Conservation (phyloP, 2,113 vertebrate species). For the Calidris pugnax region DNA sequence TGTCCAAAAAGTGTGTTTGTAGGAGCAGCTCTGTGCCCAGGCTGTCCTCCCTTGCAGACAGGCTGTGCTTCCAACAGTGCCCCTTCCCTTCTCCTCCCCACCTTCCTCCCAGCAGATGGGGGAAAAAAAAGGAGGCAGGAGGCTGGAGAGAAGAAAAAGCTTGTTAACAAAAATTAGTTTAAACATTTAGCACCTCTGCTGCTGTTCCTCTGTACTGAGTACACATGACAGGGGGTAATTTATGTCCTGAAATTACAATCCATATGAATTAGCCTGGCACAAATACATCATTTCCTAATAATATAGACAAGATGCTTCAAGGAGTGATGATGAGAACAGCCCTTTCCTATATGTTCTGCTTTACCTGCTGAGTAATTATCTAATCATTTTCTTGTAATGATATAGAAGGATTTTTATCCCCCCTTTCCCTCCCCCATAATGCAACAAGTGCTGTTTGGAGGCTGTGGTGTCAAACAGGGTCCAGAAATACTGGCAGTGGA, state of each 20-base stretch:
- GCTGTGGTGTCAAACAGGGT: background rate
- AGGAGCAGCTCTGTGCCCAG: background rate
- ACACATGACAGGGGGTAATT: slow-evolving; percentile 21
- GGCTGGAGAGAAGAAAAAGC: background rate
- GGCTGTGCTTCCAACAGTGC: background rate
- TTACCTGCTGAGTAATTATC: slow-evolving; percentile 38
- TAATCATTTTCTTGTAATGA: background rate
- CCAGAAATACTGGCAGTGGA: background rate
- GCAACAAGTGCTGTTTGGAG: background rate
- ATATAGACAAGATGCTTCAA: slow-evolving; percentile 51
- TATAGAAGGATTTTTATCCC: background rate
- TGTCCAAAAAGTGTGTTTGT: background rate
- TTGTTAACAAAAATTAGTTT: background rate
- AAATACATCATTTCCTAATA: slow-evolving; percentile 45
- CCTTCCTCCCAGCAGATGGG: background rate
- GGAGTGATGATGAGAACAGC: slow-evolving; percentile 22
- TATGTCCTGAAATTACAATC: slow-evolving; percentile 50
- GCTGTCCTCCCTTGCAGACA: background rate
- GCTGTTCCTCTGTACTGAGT: background rate
- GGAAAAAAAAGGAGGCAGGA: background rate
- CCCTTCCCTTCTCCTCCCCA: background rate
- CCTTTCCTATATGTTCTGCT: slow-evolving; percentile 12
- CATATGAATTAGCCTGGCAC: slow-evolving; percentile 49
- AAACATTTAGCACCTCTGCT: background rate
- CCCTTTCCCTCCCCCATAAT: no score